Base-by-base conservation (phyloP, 2,797 vertebrate species). In the Acanthopagrus latus region DNA sequence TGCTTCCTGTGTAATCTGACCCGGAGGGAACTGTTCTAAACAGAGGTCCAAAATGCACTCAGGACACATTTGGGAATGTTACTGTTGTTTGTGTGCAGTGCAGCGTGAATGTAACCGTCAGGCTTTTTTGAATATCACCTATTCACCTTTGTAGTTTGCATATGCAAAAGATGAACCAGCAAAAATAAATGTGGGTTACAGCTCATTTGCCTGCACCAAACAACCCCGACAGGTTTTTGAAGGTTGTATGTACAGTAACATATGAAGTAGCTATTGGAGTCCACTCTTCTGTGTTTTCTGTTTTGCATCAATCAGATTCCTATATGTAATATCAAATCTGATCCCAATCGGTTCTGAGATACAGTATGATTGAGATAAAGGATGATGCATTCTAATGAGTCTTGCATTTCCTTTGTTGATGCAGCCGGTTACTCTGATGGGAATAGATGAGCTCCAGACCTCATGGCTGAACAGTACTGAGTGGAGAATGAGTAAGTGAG, bases 361-460 rank as follows among this genome's bases (percentile, higher is more conserved):
- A 38, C 38, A 10, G 10, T 38, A 9, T 38, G 38, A n/a, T 20
- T 3, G 23, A 48, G 20, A 57, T 38, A 29, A 29, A 33, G 27
- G 62, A 25, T 52, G 21, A 52, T 64, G 2, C 20, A 13, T 69
- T 3, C 64, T 56, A 50, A 27, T 64, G 63, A 4, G 7, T 9
- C 8, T 58, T 50, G 29, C 2, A 27, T 85, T 48, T 74, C 33
- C 4, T 83, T 29, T 84, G 27, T 81, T 85, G 74, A 71, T 88
- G 46, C 76, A 92, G 89, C 86, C 89, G 17, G 85, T 93, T 25
- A 86, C 89, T 56, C 70, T 94, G 64, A 93, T 94, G 91, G 95
- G 95, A 70, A 96, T 96, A 76, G 94, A 96, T 92, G 95, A 96
- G 86, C 93, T 96, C 79, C 92, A 93, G 44, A 95, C 91, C 76